These are phyloP conservation scores for Reticulitermes lucifugus DNA, from an alignment of 2,888 invertebrate genomes.

Conservation along the genomic window DNA sequence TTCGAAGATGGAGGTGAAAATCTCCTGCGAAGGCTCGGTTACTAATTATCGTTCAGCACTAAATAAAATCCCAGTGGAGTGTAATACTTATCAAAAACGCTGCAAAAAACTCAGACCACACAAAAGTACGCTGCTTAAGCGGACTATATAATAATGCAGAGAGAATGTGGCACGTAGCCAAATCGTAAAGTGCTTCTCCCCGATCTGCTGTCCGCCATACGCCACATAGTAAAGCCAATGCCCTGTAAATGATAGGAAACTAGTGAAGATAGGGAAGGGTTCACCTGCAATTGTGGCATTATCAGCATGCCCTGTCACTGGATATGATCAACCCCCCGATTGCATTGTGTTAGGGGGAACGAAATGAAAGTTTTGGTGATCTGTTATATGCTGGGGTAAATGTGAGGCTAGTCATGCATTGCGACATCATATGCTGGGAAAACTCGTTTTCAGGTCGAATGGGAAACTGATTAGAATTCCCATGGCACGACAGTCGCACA, in stretches of 20 bases:
- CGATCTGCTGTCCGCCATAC: no score
- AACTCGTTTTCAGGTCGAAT: conserved; percentile 37
- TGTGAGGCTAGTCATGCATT: neutral
- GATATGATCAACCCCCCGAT: neutral
- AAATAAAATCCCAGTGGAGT: no score
- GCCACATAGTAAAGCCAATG: neutral
- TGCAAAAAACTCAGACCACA: no score
- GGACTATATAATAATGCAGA: neutral
- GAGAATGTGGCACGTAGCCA: neutral
- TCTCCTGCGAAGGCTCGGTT: no score
- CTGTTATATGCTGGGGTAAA: neutral
- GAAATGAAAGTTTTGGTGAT: neutral
- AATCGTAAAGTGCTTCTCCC: neutral
- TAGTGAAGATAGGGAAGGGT: neutral
- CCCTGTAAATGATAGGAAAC: neutral
- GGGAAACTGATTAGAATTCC: conserved; percentile 36
- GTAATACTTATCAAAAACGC: no score
- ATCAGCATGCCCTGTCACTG: neutral
- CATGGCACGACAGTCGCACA: neutral
- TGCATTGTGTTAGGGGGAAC: conserved; percentile 10
- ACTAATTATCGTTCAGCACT: no score
- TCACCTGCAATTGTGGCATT: neutral
- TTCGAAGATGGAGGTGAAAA: no score
- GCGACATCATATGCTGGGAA: conserved; percentile 21
- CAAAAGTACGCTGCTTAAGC: no score